phyloP scores from a whole-genome alignment of 2,113 vertebrate species.

The Thamnaconus septentrionalis region DNA sequence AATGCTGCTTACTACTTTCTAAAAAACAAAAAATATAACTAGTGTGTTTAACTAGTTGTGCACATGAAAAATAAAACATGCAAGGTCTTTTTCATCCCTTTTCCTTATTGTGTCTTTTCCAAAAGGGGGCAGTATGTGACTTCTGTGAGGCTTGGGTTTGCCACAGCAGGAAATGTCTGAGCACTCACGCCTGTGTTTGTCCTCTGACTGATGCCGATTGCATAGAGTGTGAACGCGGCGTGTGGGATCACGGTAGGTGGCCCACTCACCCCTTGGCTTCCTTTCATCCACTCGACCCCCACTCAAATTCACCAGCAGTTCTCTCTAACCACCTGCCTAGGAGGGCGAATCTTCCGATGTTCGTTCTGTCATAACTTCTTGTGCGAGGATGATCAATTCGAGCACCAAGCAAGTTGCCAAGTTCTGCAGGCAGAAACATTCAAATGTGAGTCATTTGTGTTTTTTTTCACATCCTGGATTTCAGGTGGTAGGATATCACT shows the following conservation, averaged over 20 bases:
- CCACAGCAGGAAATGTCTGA: constrained; percentile 93
- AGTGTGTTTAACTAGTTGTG: too few relatives aligned
- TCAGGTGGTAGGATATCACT: too few relatives aligned
- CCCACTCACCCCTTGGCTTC: neutral
- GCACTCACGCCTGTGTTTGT: constrained; percentile 89
- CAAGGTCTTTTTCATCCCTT: neutral
- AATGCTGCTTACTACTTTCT: neutral
- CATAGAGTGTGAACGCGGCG: constrained; percentile 89
- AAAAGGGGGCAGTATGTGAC: constrained; percentile 95
- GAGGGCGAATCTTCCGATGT: constrained; percentile 94
- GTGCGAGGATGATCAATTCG: constrained; percentile 99
- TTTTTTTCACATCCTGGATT: too few relatives aligned
- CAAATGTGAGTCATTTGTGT: constrained; percentile 86
- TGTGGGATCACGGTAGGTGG: constrained; percentile 95
- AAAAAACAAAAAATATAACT: too few relatives aligned
- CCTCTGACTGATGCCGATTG: constrained; percentile 92
- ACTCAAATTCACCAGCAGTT: neutral
- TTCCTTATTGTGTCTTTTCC: constrained; percentile 17
- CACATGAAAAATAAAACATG: too few relatives aligned
- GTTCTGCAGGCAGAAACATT: constrained; percentile 95
- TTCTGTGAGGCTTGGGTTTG: constrained; percentile 99
- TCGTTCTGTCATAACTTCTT: constrained; percentile 96
- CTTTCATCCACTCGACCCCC: neutral
- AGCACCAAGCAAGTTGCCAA: constrained; percentile 98
- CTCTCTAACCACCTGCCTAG: constrained; percentile 59